Evolutionary conservation across 2,888 invertebrate species (phyloP), one percentile per base, ranked within the genome.

Genomic region (Margaritifera margaritifera): DNA sequence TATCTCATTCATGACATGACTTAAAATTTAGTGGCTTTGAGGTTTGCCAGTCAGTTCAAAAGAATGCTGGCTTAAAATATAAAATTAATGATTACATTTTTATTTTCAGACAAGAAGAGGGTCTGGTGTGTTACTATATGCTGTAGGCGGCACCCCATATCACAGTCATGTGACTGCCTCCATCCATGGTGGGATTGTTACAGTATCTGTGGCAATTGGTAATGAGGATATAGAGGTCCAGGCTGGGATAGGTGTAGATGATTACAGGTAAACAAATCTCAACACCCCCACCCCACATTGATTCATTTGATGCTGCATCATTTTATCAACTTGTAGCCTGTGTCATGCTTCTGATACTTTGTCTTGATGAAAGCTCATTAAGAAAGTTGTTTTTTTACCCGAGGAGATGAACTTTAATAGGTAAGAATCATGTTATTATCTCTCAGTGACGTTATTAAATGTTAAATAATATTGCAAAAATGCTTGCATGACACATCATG

Each of bases 101-200:
- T 73, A 64, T 71, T 91, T 90, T 68, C 92, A 95, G 93, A 97
- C 97, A 15, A 93, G 94, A 82, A 95, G 95, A 90, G 96, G 96
- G 87, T 95, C 97, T 87, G 97, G 97, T 15, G 96, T 95, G 4
- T 90, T 98, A 72, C 95, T 97, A 88, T 97, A 97, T 89, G 97
- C 97, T 6, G 96, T 96, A 81, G 97, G 97, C 25, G 96, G 96
- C 87, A 83, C 86, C 68, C 94, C 94, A 68, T 94, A 95, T 82
- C 94, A 95, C 86, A 97, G 96, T 88, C 96, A 97, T 89, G 94
- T 97, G 50, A 96, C 96, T 6, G 94, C 95, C 22, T 94, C 97
- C 83, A 79, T 90, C 53, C 93, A 94, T 87, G 94, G 95, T 86
- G 94, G 94, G 87, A 94, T 94, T 72, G 93, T 98, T 0, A 94